These are phyloP conservation scores for Zaprionus gabonicus DNA, from an alignment of 1,140 invertebrate genomes.

Conservation along the genomic window DNA sequence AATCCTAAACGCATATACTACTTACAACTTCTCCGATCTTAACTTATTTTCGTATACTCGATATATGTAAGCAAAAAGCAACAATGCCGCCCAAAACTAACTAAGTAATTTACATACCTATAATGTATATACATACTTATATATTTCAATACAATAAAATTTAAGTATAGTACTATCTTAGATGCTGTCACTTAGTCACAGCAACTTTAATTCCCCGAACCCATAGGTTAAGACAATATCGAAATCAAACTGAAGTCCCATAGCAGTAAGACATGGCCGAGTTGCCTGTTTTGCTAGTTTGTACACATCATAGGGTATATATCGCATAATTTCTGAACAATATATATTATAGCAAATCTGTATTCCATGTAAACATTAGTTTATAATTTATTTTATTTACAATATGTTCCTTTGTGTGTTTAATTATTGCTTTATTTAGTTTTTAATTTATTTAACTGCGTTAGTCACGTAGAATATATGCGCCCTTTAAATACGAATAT, in stretches of 20 bases:
- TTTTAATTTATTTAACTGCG: constrained; percentile 25
- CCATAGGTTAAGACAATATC: constrained; percentile 2
- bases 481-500: constrained; percentile 22
- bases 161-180: constrained; percentile 21
- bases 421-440: constrained; percentile 60
- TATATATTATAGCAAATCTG: constrained; percentile 30
- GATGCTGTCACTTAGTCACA: constrained; percentile 35
- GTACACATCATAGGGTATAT: constrained; percentile 34
- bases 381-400: constrained; percentile 15
- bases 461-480: constrained; percentile 40
- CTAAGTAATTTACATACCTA: constrained; percentile 18
- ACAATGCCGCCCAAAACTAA: constrained; percentile 24
- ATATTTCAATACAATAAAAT: not conserved
- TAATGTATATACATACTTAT: constrained; percentile 23
- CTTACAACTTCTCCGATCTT: constrained; percentile 53
- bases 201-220: constrained; percentile 17
- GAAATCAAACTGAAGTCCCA: constrained; percentile 36
- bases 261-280: constrained; percentile 58
- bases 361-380: constrained; percentile 52
- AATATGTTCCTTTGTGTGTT: constrained; percentile 46
- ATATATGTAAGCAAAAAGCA: constrained; percentile 44
- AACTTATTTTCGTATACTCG: constrained; percentile 19
- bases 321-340: constrained; percentile 9
- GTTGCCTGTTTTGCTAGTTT: constrained; percentile 32
- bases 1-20: constrained; percentile 51